Evolutionary conservation across 1,140 invertebrate genomes (phyloP).

Genomic region (Bombus balteatus): DNA sequence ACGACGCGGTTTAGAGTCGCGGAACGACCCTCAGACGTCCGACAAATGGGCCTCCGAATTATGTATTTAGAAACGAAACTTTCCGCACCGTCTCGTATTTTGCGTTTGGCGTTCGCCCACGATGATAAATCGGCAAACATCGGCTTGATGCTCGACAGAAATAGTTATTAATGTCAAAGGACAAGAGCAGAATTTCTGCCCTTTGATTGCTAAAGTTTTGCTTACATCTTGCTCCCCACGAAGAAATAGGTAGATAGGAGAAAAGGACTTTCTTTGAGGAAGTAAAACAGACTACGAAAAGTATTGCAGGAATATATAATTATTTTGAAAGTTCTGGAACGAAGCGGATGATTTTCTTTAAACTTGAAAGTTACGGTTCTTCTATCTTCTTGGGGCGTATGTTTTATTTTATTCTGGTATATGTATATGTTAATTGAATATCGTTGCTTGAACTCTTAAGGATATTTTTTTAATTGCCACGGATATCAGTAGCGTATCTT

Average conservation of each 20-base stretch:
- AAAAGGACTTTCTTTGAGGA: background rate
- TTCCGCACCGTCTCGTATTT: background rate
- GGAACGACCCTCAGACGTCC: background rate
- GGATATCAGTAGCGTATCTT: no score
- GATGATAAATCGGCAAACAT: background rate
- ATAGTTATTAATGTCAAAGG: background rate
- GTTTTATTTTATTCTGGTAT: background rate
- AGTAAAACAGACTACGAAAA: background rate
- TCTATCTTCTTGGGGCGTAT: background rate
- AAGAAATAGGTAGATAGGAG: no score
- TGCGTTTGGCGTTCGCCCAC: background rate
- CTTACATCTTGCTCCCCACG: background rate
- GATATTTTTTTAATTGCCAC: background rate
- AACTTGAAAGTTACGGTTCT: background rate
- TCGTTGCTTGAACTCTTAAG: background rate
- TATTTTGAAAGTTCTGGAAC: background rate
- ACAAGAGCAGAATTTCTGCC: no score
- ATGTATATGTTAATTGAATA: background rate
- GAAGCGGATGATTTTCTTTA: background rate
- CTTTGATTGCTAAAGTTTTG: background rate
- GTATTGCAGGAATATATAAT: background rate
- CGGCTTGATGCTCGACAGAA: background rate
- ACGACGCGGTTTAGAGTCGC: background rate
- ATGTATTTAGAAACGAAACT: background rate
- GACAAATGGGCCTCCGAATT: background rate